phyloP scores from a whole-genome alignment of 2,113 vertebrate genomes.

The Pangasianodon hypophthalmus region DNA sequence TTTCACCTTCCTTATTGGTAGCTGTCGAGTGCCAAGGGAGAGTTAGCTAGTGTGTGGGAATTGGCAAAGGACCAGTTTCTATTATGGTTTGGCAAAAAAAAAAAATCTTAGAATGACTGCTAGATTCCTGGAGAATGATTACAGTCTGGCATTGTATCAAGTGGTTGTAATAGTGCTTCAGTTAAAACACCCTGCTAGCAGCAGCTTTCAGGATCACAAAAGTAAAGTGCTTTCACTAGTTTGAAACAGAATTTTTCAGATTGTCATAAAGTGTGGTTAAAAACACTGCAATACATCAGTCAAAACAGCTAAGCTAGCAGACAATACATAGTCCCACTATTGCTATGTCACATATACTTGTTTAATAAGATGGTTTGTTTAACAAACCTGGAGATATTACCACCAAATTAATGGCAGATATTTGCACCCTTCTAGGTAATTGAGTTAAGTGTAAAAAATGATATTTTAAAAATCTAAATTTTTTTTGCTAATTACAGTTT shows the following conservation, averaged over 20 bases:
- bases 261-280: background rate
- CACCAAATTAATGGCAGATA: background rate
- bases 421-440: background rate
- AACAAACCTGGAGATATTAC: background rate
- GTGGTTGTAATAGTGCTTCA: background rate
- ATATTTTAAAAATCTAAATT: background rate
- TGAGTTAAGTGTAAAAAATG: background rate
- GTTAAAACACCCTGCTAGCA: background rate
- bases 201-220: background rate
- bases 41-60: background rate
- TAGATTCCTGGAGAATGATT: background rate
- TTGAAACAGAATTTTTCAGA: background rate
- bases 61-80: slow-evolving; percentile 4
- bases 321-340: background rate
- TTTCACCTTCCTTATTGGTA: background rate
- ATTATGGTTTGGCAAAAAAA: background rate
- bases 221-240: background rate
- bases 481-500: background rate
- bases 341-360: background rate
- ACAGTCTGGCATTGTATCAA: background rate
- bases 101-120: background rate
- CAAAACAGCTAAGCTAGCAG: background rate
- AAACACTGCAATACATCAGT: background rate
- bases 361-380: background rate
- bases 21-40: background rate